Conservation (phyloP, 2,797 vertebrate species). For the Hydrocynus forskahlii region DNA sequence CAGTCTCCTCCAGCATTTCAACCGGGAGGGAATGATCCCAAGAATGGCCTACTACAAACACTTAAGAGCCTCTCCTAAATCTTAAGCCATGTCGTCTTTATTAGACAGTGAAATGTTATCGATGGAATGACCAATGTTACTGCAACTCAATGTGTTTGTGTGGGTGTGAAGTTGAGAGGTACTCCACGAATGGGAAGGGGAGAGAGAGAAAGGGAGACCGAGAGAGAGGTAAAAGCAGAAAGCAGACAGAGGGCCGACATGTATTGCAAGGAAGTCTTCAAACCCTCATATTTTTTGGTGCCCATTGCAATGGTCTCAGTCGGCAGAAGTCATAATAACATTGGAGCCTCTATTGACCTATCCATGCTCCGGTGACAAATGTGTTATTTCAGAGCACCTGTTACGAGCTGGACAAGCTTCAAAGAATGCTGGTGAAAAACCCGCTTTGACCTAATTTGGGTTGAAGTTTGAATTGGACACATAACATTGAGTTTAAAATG, state of each 20-base stretch:
- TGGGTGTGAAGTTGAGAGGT: constrained; percentile 52
- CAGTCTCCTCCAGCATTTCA: constrained; percentile 6
- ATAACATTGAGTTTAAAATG: not conserved
- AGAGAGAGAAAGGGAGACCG: constrained; percentile 21
- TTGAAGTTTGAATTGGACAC: not conserved
- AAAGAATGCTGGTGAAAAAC: not conserved
- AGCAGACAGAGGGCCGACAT: not conserved
- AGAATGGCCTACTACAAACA: constrained; percentile 34
- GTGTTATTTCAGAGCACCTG: not conserved
- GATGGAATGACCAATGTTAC: constrained; percentile 47
- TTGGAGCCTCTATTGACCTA: not conserved
- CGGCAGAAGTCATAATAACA: not conserved
- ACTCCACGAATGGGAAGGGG: constrained; percentile 7
- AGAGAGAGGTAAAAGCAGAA: not conserved
- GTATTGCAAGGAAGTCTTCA: not conserved
- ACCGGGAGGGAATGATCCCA: constrained; percentile 4
- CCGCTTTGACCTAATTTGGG: not conserved
- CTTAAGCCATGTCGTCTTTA: constrained; percentile 41
- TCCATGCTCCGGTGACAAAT: not conserved
- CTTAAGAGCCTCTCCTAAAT: constrained; percentile 43
- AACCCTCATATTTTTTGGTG: not conserved
- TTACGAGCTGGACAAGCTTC: not conserved
- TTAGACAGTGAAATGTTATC: constrained; percentile 42
- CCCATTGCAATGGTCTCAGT: not conserved
- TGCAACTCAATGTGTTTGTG: constrained; percentile 55